Base-by-base conservation (phyloP, 2,888 invertebrate genomes). In the Agrochola macilenta region DNA sequence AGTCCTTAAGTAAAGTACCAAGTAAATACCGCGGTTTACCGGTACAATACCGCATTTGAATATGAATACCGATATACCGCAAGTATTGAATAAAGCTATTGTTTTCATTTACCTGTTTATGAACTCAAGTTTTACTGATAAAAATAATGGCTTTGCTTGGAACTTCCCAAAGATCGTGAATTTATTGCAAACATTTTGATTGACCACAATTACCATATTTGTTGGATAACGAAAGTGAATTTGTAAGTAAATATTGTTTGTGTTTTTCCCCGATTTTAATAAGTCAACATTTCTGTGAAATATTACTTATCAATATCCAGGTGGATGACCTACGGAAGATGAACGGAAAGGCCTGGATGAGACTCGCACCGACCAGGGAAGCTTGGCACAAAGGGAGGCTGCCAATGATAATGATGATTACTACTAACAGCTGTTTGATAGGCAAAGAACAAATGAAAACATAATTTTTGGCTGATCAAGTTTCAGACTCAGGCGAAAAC, bases 31-130 rank as follows among this genome's bases (percentile, higher is more conserved):
- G 23, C 5, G 26, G 58, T 39, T n/a, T 78, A 68, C 30, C 39
- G n/a, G 23, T 26, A 74, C 46, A 74, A 79, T 79, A 58, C 52
- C 58, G 57, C 58, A 82, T 81, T 81, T 78, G 69, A 69, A 81
- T 81, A 65, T 63, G 60, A 81, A 81, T 78, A 17, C 20, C 30
- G 30, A 30, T 20, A n/a, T 46, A 78, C 78, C 64, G 43, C 64
- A 65, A 72, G 23, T 60, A 58, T 78, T 78, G 20, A 61, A 66
- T 69, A 71, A 70, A 35, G 30, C 46, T 61, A 46, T 82, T 82
- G 81, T 83, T 23, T 74, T 23, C 7, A 20, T 82, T 83, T 71
- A 68, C 70, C 70, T 65, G 69, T 54, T 49, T 69, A 12, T 58
- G 9, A 43, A 69, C 35, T 46, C 3, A 17, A 52, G 66, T 46